Evolutionary conservation across 92 coral and sea anemone species (phyloP).

Genomic region (Blastomussa wellsi): DNA sequence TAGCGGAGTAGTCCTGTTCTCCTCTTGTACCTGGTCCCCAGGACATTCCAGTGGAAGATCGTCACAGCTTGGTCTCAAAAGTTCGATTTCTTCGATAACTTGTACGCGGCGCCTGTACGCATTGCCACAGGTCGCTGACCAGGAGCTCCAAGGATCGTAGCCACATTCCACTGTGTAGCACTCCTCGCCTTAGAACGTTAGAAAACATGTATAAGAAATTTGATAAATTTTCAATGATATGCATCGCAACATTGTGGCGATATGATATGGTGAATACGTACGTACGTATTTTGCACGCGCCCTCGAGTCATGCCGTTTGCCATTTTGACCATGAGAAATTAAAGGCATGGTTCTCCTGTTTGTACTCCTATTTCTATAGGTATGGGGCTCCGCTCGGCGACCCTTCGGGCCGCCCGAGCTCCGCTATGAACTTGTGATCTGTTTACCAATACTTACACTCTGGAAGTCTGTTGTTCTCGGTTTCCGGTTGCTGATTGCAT

Average conservation of each 20-base stretch:
- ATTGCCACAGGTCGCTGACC: constrained; percentile 90
- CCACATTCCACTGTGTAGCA: constrained; percentile 77
- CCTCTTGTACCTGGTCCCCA: constrained; percentile 50
- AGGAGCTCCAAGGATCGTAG: constrained; percentile 74
- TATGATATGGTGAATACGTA: too few species aligned
- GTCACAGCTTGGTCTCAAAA: constrained; percentile 72
- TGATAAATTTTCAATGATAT: not conserved
- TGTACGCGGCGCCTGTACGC: constrained; percentile 70
- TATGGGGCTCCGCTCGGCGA: too few species aligned
- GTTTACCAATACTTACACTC: constrained; percentile 16
- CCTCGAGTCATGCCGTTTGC: too few species aligned
- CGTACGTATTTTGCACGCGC: too few species aligned
- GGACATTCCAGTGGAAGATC: constrained; percentile 78
- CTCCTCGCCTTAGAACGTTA: constrained; percentile 62
- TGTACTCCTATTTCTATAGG: too few species aligned
- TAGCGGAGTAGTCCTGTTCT: constrained; percentile 64
- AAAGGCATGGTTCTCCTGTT: too few species aligned
- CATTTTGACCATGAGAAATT: too few species aligned
- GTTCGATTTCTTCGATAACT: constrained; percentile 56
- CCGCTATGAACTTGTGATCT: too few species aligned
- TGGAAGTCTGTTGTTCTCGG: constrained; percentile 59
- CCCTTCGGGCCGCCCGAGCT: too few species aligned
- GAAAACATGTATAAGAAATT: not conserved
- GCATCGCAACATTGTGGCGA: too few species aligned
- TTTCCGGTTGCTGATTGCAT: constrained; percentile 60